Base-by-base conservation (phyloP, 1,140 invertebrate species). In the Drosophila ohnishii region DNA sequence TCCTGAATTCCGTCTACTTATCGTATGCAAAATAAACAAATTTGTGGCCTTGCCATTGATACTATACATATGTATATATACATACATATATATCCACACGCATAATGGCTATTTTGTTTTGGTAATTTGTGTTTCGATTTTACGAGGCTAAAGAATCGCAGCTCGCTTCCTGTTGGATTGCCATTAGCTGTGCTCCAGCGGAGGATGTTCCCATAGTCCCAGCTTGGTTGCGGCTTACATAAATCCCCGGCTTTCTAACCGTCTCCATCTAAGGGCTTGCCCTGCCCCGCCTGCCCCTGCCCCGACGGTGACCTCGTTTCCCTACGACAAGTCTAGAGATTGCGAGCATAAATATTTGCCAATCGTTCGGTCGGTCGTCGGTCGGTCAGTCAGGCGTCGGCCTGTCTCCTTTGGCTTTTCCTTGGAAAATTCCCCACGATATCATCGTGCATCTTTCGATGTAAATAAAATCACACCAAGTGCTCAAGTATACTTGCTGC, bases 381-480 rank as follows among this genome's bases (percentile, higher is more conserved):
- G 73, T 35, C 45, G 45, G 48, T 19, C 48, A 44, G 58, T 37
- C 70, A 39, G 84, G 79, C 83, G 83, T 60, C 82, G 42, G 57
- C 3, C 50, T 65, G 82, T 83, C 79, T 86, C 65, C 40, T 39
- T 47, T 48, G 64, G 50, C 7, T 50, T 60, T 61, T 75, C 50
- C 64, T 32, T 65, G 44, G 14, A 34, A 64, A 39, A 28, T n/a
- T 19, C 11, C 8, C 25, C 51, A 56, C 44, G 11, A 58, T 58
- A 9, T 34, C 22, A 9, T 34, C 22, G 51, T 63, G 69, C 47
- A 51, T 70, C 65, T 40, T 67, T 34, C 64, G 72, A 63, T 79
- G 75, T 72, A 76, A 77, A 88, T 77, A 88, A 88, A 87, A 87
- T 83, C 83, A 87, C 75, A 74, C 72, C 72, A 62, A 83, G 67